These are phyloP conservation scores for Hippoglossus hippoglossus DNA, from an alignment of 2,797 vertebrate species.

Conservation along the genomic window DNA sequence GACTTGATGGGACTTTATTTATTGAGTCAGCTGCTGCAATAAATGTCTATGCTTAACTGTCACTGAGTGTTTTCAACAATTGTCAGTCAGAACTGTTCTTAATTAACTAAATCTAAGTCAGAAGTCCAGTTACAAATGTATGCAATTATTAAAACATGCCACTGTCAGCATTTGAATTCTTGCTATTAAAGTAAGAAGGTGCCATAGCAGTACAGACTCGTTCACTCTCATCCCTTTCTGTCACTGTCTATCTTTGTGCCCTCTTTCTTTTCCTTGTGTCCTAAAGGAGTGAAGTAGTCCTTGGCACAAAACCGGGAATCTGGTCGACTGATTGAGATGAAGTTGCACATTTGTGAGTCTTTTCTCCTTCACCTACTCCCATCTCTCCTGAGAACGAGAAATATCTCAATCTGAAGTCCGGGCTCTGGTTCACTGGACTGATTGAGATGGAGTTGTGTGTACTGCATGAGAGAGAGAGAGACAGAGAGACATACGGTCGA, in stretches of 20 bases:
- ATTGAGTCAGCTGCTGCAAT: neutral
- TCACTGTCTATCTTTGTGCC: neutral
- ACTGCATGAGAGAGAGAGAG: conserved; percentile 17
- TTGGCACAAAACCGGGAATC: conserved; percentile 26
- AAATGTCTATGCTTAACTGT: neutral
- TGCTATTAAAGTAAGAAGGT: conserved; percentile 22
- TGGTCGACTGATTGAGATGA: conserved; percentile 52
- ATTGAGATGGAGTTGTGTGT: conserved; percentile 46
- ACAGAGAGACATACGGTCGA: conserved; percentile 13
- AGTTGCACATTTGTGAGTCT: conserved; percentile 48
- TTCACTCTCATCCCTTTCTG: too few relatives aligned
- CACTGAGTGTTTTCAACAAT: neutral
- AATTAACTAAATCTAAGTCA: neutral
- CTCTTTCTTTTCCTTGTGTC: conserved; percentile 9
- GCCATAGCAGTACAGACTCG: conserved; percentile 23
- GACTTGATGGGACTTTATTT: too few relatives aligned
- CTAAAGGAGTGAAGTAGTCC: conserved; percentile 23
- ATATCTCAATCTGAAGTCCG: conserved; percentile 60
- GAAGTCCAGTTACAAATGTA: neutral
- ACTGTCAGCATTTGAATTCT: neutral
- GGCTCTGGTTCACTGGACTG: conserved; percentile 53
- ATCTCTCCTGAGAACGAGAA: conserved; percentile 52
- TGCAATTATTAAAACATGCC: neutral
- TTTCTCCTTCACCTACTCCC: conserved; percentile 32
- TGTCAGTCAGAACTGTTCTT: too few relatives aligned